Evolutionary conservation across 2,888 invertebrate species (phyloP).

Genomic region (Eupsilia transversa): DNA sequence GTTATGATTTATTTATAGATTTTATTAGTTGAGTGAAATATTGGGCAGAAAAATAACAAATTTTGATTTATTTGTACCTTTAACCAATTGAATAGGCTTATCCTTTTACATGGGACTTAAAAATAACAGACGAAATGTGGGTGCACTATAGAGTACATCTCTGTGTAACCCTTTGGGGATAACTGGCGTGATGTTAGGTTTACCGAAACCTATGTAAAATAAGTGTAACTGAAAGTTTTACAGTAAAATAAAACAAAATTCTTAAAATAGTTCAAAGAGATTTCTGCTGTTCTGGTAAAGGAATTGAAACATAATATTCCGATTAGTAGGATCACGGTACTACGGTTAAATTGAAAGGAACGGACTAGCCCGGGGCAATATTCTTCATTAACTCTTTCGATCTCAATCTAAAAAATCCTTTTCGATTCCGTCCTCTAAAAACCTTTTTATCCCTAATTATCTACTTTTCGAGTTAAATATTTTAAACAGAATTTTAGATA

Average conservation of each 20-base stretch:
- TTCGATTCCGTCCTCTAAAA: conserved; percentile 60
- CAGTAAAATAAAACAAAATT: conserved; percentile 7
- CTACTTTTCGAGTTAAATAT: conserved; percentile 21
- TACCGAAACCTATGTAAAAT: background rate
- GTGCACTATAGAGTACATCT: background rate
- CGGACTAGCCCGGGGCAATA: conserved; percentile 78
- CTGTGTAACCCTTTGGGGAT: background rate
- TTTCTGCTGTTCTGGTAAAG: conserved; percentile 71
- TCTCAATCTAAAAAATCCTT: conserved; percentile 78
- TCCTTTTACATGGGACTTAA: background rate
- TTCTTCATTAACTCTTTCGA: conserved; percentile 85
- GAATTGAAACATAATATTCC: conserved; percentile 85
- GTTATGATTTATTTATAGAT: conserved; percentile 8
- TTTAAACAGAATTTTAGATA: conserved; percentile 14
- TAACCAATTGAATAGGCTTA: background rate
- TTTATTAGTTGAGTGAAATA: background rate
- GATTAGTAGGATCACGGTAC: conserved; percentile 82
- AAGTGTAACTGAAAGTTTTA: background rate
- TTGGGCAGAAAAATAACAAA: background rate
- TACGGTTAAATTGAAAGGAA: conserved; percentile 81
- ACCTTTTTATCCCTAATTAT: conserved; percentile 31
- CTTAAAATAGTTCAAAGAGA: conserved; percentile 30
- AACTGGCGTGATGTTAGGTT: background rate
- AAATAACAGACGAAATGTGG: background rate
- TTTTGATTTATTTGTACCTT: conserved; percentile 4